Base-by-base conservation (phyloP, 2,888 invertebrate species). In the Gymnosoma rotundatum region DNA sequence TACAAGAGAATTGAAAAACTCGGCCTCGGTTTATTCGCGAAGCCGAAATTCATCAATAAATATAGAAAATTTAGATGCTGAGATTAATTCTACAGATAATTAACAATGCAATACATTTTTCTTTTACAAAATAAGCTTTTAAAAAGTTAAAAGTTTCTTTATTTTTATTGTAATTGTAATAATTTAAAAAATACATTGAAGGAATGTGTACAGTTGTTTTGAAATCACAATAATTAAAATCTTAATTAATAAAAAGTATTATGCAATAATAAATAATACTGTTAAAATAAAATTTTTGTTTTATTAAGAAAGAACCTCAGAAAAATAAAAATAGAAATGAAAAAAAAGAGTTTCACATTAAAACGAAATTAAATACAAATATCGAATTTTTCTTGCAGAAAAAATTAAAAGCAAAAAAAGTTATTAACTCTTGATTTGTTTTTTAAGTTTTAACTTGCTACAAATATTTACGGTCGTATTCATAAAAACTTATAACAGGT, bases 1-100 rank as follows among this genome's bases (percentile, higher is more conserved):
- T 61, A 94, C 94, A 0, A 96, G 96, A 88, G 95, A 95, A 1
- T 94, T 95, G 0, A 93, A 94, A 70, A 94, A 93, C 56, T 89
- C 91, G 1, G 88, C 89, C 2, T 91, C 92, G 4, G 87, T 91
- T 56, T 91, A 91, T 86, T 91, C 92, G 2, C 89, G 89, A 42
- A 91, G 91, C 70, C 88, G 90, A 1, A 89, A 91, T 61, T 91
- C 92, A 8, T 91, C 91, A 4, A 85, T 91, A 54, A 90, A 90
- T 16, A 88, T 89, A 63, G 90, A 88, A 70, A 90, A 91, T 5
- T 80, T 89, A 42, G 89, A 88, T 25, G 85, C 63, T 54, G 78
- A 66, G 1, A 69, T 86, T 20, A 79, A 87, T 32, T 64, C 66
- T 21, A 45, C 50, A 8, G 72, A 64, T 32, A 70, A 73, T 73